These are phyloP conservation scores for Rhamphomyia laevipes DNA, from an alignment of 2,888 invertebrate species.

Conservation along the genomic window DNA sequence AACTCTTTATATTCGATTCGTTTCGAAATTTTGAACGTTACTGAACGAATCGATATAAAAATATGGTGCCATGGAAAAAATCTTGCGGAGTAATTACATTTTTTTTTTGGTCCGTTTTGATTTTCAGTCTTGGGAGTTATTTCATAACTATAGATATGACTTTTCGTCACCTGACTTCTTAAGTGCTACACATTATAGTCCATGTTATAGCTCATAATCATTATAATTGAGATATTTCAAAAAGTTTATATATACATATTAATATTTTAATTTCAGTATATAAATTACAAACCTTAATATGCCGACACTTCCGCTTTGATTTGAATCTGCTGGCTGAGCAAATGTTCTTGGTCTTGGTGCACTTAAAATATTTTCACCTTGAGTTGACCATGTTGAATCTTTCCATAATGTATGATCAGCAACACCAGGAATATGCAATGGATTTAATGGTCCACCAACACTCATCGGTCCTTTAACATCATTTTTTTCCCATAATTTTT, in stretches of 20 bases:
- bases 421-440: conserved; percentile 50
- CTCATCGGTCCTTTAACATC: conserved; percentile 59
- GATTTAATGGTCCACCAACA: conserved; percentile 49
- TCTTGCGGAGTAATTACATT: too few relatives aligned
- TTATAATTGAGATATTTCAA: neutral
- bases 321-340: conserved; percentile 49
- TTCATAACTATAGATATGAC: too few relatives aligned
- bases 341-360: conserved; percentile 55
- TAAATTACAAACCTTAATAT: conserved; percentile 31
- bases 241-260: neutral
- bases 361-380: conserved; percentile 71
- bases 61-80: too few relatives aligned
- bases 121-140: too few relatives aligned
- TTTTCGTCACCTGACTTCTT: too few relatives aligned
- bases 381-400: conserved; percentile 87
- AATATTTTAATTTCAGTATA: too few relatives aligned
- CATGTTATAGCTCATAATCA: too few relatives aligned
- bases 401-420: conserved; percentile 73
- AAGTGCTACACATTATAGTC: too few relatives aligned
- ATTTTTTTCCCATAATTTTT: conserved; percentile 83
- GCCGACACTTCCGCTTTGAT: conserved; percentile 39
- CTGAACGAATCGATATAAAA: too few relatives aligned
- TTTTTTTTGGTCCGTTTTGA: too few relatives aligned
- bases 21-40: too few relatives aligned
- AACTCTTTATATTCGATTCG: too few relatives aligned